Evolutionary conservation across 1,140 invertebrate species (phyloP).

Genomic region (Protaetia brevitarsis): DNA sequence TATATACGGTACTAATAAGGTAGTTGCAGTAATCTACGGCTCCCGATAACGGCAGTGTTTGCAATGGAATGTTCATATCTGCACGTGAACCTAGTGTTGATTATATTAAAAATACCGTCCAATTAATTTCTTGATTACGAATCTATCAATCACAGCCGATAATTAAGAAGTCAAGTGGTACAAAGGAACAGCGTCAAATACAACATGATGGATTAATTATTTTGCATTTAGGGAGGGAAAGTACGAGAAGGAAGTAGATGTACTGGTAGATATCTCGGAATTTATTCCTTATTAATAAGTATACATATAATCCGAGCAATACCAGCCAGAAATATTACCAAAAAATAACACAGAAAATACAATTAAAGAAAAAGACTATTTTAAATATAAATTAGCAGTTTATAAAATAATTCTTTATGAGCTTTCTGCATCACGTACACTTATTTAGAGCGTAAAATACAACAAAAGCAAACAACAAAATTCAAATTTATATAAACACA

Average conservation of each 20-base stretch:
- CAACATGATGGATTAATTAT: constrained; percentile 16
- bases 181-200: constrained; percentile 10
- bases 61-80: background rate
- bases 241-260: background rate
- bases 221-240: constrained; percentile 1
- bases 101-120: constrained; percentile 12
- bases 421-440: background rate
- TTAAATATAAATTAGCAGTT: too few species aligned
- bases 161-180: constrained; percentile 21
- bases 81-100: background rate
- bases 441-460: background rate
- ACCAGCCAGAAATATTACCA: background rate
- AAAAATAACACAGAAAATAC: too few species aligned
- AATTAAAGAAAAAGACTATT: too few species aligned
- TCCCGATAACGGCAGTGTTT: background rate
- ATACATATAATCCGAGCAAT: background rate
- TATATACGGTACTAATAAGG: background rate
- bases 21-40: background rate
- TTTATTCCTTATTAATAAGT: background rate
- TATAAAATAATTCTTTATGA: too few species aligned
- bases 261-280: background rate
- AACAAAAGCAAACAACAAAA: background rate
- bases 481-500: background rate
- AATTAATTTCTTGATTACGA: constrained; percentile 19
- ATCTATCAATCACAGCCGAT: constrained; percentile 20